These are phyloP conservation scores for Murina feae DNA, from an alignment of 2,113 vertebrate species.

Conservation along the genomic window DNA sequence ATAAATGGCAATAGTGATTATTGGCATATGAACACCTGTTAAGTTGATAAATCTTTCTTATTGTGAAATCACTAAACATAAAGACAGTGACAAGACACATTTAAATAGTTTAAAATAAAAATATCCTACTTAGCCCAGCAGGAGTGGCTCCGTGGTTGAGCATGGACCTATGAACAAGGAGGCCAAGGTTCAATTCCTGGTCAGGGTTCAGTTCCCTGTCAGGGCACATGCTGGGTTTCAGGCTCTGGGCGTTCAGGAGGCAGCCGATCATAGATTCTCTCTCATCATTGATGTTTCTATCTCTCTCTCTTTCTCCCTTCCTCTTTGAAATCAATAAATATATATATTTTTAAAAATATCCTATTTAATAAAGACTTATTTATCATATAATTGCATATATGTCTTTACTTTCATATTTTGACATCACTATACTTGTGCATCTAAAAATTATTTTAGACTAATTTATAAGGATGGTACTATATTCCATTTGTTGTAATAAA, in stretches of 20 bases:
- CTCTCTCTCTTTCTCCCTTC: no score
- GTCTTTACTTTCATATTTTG: neutral
- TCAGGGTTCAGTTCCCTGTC: no score
- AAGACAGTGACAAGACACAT: neutral
- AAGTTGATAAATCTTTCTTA: neutral
- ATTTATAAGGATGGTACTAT: neutral
- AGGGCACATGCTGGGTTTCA: no score
- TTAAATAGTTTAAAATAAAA: constrained; percentile 53
- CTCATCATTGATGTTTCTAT: no score
- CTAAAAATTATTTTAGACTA: neutral
- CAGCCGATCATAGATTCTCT: no score
- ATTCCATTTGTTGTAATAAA: constrained; percentile 48
- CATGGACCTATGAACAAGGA: no score
- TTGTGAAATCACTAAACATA: constrained; percentile 11
- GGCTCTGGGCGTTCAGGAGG: no score
- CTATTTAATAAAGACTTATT: constrained; percentile 54
- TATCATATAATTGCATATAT: constrained; percentile 42
- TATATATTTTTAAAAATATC: neutral
- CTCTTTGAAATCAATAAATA: no score
- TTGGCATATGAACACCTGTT: neutral
- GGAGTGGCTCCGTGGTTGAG: no score
- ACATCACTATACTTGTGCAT: neutral
- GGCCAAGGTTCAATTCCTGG: no score
- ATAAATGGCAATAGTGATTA: neutral
- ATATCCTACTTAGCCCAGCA: neutral